Evolutionary conservation across 35 echinoderm and acorn worm species (phyloP).

Genomic region (Hemicentrotus pulcherrimus): DNA sequence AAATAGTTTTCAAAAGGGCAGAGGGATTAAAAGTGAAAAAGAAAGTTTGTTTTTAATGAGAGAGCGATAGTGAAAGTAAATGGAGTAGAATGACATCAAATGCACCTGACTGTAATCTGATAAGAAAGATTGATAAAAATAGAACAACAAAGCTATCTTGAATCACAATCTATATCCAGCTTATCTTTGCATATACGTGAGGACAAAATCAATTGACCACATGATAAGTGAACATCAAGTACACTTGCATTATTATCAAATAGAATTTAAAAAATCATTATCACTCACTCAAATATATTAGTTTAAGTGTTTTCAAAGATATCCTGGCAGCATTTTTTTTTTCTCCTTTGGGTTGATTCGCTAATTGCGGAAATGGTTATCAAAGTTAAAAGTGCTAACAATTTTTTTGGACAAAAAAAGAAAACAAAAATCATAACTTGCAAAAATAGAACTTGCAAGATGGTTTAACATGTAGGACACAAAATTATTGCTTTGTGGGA

Average conservation of each 20-base stretch:
- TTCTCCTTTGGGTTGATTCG: background rate
- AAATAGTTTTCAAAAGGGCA: too few relatives aligned
- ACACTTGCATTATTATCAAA: background rate
- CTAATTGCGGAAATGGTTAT: too few relatives aligned
- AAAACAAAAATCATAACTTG: too few relatives aligned
- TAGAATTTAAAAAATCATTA: background rate
- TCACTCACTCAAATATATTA: background rate
- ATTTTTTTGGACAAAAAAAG: too few relatives aligned
- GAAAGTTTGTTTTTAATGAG: background rate
- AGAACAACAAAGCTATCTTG: background rate
- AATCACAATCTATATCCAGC: too few relatives aligned
- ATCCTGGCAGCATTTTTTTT: slow-evolving; percentile 1
- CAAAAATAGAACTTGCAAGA: too few relatives aligned
- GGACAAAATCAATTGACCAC: background rate
- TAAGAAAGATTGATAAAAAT: background rate
- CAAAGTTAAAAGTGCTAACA: too few relatives aligned
- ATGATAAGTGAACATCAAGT: background rate
- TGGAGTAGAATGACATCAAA: background rate
- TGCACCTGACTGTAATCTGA: background rate
- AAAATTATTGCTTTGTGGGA: too few relatives aligned
- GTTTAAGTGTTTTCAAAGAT: background rate
- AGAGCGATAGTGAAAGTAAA: background rate
- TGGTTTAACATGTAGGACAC: too few relatives aligned
- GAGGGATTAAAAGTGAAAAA: background rate
- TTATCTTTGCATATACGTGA: background rate